These are phyloP conservation scores for Nesoenas mayeri DNA, from an alignment of 2,113 vertebrate species.

Conservation along the genomic window DNA sequence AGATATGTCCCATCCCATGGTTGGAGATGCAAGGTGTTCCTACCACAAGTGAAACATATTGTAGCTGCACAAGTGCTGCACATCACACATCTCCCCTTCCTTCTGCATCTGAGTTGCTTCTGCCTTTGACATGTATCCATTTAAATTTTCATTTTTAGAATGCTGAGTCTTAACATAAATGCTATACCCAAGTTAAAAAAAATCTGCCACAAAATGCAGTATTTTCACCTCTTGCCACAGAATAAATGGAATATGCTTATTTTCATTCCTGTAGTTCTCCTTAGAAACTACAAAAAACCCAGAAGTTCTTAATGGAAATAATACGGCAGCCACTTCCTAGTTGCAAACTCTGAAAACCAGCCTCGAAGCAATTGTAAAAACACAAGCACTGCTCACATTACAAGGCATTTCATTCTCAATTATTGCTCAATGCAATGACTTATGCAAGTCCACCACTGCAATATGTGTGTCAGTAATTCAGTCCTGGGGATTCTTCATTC, in stretches of 20 bases:
- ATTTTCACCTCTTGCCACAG: neutral
- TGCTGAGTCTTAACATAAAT: neutral
- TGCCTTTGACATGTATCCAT: neutral
- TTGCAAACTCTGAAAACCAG: neutral
- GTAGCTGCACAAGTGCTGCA: neutral
- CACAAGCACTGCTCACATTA: neutral
- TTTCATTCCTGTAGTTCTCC: neutral
- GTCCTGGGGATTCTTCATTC: slow-evolving; percentile 1
- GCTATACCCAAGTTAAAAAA: neutral
- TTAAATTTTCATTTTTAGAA: neutral
- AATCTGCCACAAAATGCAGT: neutral
- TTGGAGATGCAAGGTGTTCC: neutral
- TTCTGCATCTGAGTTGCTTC: neutral
- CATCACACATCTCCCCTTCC: neutral
- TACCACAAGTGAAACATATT: rapidly evolving
- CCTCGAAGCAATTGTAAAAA: neutral
- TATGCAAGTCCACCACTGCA: neutral
- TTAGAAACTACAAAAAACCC: neutral
- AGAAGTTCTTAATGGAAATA: neutral
- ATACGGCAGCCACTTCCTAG: neutral
- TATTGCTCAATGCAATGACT: neutral
- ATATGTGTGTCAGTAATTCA: neutral
- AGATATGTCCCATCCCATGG: neutral
- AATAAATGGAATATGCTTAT: neutral
- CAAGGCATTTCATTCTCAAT: neutral